Evolutionary conservation across 2,797 vertebrate genomes (phyloP), one percentile per base, ranked within the genome.

Genomic region (Enteromius viviparus): DNA sequence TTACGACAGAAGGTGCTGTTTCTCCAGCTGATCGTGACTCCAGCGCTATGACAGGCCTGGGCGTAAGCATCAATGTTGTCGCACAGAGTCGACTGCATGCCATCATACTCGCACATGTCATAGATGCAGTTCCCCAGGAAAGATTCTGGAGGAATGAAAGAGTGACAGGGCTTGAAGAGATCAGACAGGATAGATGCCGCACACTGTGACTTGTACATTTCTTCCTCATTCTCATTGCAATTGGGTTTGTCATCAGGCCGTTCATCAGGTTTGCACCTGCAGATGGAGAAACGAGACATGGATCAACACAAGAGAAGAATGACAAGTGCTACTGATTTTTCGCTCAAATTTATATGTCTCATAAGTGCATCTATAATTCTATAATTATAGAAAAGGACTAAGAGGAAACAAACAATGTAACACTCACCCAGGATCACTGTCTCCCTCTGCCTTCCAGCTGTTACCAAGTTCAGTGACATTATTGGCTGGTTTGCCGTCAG

Each of bases 391-490:
- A 49, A 21, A 26, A 53, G 34, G 29, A 49, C 26, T 49, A 29
- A 19, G 3, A 75, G 75, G 17, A 4, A 29, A 17, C 26, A 32
- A n/a, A 51, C 1, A 42, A 77, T 64, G 17, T 64, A 29, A 77
- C 10, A 87, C 93, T 92, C 64, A 97, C 96, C 91, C 92, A 1
- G 90, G 89, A 65, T 96, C 94, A 0, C 91, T 91, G 91, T 95
- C 95, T 55, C 94, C 93, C 0, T 93, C 90, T 1, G 95, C 93
- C 85, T 93, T 94, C 96, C 96, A 97, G 91, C 96, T 96, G 87
- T 95, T 91, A n/a, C 96, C 94, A 87, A 96, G 93, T 72, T 95
- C 90, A 1, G 89, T 89, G 14, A 82, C 93, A 23, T 95, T 92
- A 60, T 91, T 88, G 5, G 96, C 95, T 32, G 94, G 91, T 4